A percentile compares a stretch with the other conserved stretches of the same genome.
Conservation (phyloP, 2,888 invertebrate species). For the Brachylomia viminalis region DNA sequence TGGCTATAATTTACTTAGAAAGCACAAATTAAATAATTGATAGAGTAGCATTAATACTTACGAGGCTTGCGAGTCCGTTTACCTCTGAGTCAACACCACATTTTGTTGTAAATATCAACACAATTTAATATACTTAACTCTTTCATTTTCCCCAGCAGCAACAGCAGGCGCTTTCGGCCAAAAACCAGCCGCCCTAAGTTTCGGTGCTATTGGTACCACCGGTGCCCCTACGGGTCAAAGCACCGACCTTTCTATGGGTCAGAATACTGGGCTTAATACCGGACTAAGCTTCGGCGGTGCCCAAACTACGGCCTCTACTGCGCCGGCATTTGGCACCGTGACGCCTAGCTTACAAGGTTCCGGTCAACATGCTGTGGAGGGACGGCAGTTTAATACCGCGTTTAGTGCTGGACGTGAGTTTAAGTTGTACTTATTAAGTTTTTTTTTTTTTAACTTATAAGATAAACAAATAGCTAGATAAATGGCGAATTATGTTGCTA, state of each 20-base stretch:
- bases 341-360: constrained; percentile 51
- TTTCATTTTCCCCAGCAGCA: constrained; percentile 13
- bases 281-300: constrained; percentile 49
- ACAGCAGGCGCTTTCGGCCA: constrained; percentile 33
- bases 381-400: background rate
- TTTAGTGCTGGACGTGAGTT: constrained; percentile 47
- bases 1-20: background rate
- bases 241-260: background rate
- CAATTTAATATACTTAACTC: background rate
- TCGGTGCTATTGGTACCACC: constrained; percentile 41
- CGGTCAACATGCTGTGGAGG: background rate
- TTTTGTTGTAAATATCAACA: background rate
- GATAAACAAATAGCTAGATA: background rate
- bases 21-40: background rate
- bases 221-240: background rate
- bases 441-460: background rate
- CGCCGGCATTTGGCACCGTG: constrained; percentile 44
- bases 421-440: background rate
- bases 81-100: background rate
- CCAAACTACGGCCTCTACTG: constrained; percentile 27
- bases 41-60: background rate
- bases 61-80: background rate
- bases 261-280: constrained; percentile 16
- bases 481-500: too few species aligned
- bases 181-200: constrained; percentile 46